Evolutionary conservation across 2,888 invertebrate genomes (phyloP).

Genomic region (Hyles lineata): DNA sequence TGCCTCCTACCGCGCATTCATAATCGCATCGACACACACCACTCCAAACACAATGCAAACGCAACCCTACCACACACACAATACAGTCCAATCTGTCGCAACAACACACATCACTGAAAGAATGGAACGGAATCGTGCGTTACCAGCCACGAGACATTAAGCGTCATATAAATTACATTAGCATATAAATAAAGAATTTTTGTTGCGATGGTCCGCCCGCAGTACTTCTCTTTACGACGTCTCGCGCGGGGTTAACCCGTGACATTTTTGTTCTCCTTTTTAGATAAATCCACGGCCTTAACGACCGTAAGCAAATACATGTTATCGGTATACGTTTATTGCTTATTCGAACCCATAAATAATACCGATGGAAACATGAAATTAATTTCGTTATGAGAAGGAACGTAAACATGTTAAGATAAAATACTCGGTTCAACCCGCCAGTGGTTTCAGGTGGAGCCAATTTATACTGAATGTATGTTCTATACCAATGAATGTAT

Average conservation of each 20-base stretch:
- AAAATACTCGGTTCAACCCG: slow-evolving; percentile 56
- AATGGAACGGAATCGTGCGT: slow-evolving; percentile 82
- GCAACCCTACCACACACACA: slow-evolving; percentile 59
- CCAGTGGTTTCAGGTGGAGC: slow-evolving; percentile 48
- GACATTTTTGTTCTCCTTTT: slow-evolving; percentile 82
- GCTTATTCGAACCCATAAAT: slow-evolving; percentile 82
- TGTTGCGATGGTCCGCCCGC: slow-evolving; percentile 72
- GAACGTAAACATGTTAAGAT: slow-evolving; percentile 63
- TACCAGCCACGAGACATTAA: slow-evolving; percentile 84
- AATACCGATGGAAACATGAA: slow-evolving; percentile 77
- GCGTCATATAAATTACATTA: slow-evolving; percentile 85
- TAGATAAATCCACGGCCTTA: slow-evolving; percentile 82
- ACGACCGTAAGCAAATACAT: slow-evolving; percentile 82
- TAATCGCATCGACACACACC: slow-evolving; percentile 82
- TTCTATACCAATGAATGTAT: slow-evolving; percentile 41
- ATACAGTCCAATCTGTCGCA: slow-evolving; percentile 59
- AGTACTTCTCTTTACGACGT: slow-evolving; percentile 77
- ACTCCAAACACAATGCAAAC: slow-evolving; percentile 59
- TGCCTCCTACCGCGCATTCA: slow-evolving; percentile 84
- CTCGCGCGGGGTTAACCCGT: slow-evolving; percentile 70
- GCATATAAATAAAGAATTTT: slow-evolving; percentile 85
- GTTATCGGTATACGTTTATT: slow-evolving; percentile 82
- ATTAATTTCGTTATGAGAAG: slow-evolving; percentile 79
- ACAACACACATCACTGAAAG: slow-evolving; percentile 55
- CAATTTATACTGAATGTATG: slow-evolving; percentile 52